Evolutionary conservation across 2,888 invertebrate species (phyloP).

Genomic region (Aphidoletes aphidimyza): DNA sequence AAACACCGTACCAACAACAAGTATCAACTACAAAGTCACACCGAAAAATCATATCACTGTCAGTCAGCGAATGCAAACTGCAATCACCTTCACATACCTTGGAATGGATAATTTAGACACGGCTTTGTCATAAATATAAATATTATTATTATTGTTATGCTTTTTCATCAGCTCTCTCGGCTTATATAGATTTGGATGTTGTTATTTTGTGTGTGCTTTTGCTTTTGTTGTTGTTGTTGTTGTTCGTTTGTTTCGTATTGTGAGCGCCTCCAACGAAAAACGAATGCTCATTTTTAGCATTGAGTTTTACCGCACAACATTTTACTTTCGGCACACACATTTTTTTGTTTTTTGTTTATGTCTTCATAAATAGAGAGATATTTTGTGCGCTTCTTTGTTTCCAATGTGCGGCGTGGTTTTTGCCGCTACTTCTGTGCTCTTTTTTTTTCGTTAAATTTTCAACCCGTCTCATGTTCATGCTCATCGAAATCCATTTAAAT

Average conservation of each 20-base stretch:
- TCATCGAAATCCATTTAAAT: too few species aligned
- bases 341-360: neutral
- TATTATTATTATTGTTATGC: neutral
- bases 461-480: too few species aligned
- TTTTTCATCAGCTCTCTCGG: neutral
- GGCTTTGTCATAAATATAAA: conserved; percentile 48
- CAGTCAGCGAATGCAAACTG: conserved; percentile 8
- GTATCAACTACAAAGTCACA: neutral
- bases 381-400: neutral
- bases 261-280: neutral
- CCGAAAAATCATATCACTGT: conserved; percentile 32
- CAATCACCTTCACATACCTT: conserved; percentile 46
- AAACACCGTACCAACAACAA: neutral
- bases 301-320: conserved; percentile 34
- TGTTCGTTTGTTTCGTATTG: neutral
- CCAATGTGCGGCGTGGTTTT: neutral
- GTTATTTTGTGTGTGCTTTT: neutral
- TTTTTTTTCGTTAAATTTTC: too few species aligned
- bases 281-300: conserved; percentile 32
- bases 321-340: conserved; percentile 4
- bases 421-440: too few species aligned
- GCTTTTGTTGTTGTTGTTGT: too few species aligned
- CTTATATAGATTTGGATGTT: too few species aligned
- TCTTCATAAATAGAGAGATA: neutral
- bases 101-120: conserved; percentile 7